Percentiles rank a stretch among this genome's conserved stretches.
Conservation (phyloP, 2,888 invertebrate species). For the Epinotia bilunana region DNA sequence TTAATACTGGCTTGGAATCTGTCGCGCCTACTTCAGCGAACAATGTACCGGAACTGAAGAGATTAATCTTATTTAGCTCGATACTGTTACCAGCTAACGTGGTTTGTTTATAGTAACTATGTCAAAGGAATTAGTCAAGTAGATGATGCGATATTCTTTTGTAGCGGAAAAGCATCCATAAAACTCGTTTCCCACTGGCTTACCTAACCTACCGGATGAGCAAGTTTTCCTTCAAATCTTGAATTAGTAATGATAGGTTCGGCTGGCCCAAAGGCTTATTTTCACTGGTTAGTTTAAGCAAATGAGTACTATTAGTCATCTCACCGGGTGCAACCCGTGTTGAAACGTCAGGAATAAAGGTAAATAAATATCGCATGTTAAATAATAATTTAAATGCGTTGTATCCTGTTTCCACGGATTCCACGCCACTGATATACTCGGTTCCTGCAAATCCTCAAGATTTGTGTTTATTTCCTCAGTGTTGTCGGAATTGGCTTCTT, state of each 20-base stretch:
- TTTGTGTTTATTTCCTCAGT: constrained; percentile 2
- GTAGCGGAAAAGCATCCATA: not conserved
- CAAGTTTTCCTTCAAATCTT: not conserved
- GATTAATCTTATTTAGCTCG: constrained; percentile 35
- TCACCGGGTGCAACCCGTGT: too few relatives aligned
- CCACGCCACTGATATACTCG: too few relatives aligned
- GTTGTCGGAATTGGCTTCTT: constrained; percentile 15
- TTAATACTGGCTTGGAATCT: constrained; percentile 20
- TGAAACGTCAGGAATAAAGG: too few relatives aligned
- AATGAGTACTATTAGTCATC: not conserved
- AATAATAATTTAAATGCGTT: too few relatives aligned
- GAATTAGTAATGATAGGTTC: not conserved
- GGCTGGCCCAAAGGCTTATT: not conserved
- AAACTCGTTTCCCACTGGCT: not conserved
- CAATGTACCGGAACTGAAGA: constrained; percentile 31
- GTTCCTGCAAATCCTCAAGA: not conserved
- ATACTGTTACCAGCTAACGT: constrained; percentile 25
- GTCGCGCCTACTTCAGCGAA: constrained; percentile 22
- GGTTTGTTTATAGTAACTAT: constrained; percentile 18
- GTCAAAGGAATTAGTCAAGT: constrained; percentile 29
- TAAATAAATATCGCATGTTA: too few relatives aligned
- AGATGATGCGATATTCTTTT: not conserved
- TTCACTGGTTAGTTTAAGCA: not conserved
- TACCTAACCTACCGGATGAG: not conserved
- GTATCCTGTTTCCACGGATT: too few relatives aligned